A percentile compares a stretch with the other conserved stretches of the same genome.
Conservation (phyloP, 2,797 vertebrate species). For the Mycteria americana region DNA sequence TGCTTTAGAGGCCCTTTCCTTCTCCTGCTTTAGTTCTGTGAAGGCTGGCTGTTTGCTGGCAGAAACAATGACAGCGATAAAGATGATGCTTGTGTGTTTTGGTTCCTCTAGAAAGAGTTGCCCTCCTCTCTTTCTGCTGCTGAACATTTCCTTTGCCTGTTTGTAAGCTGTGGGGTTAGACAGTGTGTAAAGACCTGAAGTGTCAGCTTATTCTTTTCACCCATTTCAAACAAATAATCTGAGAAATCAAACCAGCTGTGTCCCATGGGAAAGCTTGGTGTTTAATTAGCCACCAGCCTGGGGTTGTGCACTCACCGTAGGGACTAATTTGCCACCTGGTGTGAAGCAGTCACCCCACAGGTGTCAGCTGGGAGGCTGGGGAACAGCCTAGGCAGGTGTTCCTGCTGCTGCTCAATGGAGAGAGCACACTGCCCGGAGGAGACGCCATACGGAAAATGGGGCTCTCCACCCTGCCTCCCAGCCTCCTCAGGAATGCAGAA, state of each 20-base stretch:
- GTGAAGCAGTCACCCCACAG: neutral
- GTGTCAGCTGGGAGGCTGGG: neutral
- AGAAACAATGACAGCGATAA: neutral
- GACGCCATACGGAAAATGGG: neutral
- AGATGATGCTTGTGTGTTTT: neutral
- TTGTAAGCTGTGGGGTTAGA: neutral
- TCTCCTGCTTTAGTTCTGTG: neutral
- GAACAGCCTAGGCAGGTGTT: neutral
- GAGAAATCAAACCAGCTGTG: neutral
- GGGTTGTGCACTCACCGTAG: neutral
- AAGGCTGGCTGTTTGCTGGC: neutral
- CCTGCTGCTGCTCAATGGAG: neutral
- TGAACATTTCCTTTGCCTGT: neutral
- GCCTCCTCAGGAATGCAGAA: neutral
- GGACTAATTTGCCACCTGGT: neutral
- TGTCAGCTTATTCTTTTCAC: neutral
- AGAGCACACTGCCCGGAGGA: neutral
- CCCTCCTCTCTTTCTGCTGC: neutral
- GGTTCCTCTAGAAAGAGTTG: neutral
- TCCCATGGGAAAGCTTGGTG: neutral
- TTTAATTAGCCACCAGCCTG: slow-evolving; percentile 4
- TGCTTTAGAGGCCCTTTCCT: neutral
- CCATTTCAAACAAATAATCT: neutral
- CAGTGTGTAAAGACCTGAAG: neutral
- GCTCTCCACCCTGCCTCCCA: neutral